Base-by-base conservation (phyloP, 1,140 invertebrate genomes). In the Orchesella cincta region DNA sequence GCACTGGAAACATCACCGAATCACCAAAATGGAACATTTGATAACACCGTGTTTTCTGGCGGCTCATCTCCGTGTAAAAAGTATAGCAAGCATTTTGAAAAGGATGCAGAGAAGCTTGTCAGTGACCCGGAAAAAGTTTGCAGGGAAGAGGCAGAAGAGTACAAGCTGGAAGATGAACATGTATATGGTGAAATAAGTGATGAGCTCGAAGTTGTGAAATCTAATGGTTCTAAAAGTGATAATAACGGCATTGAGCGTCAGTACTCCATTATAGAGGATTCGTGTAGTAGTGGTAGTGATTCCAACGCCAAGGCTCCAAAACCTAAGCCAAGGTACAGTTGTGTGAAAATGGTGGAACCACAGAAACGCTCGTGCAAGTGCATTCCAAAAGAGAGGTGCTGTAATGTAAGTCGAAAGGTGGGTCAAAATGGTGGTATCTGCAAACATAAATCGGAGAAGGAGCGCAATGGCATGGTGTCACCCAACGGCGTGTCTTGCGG, bases 141-240 rank as follows among this genome's bases (percentile, higher is more conserved):
- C 28, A 51, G 18, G 23, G 35, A 33, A 36, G 74, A 79, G n/a
- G 64, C 72, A 74, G 80, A 81, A 51, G 73, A 78, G 34, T 76
- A 80, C 72, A 77, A 81, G 36, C 36, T 72, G 23, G 73, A 78
- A 29, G 64, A 73, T 31, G 80, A 79, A 67, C 80, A 78, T 76
- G 76, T 79, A 2, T 81, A 79, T 73, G 78, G 78, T 36, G 78
- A 79, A 73, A 79, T 81, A 20, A 73, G 54, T 73, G 80, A 81
- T 26, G 78, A 81, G 28, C 39, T 34, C 28, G 71, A 51, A 34
- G 2, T 20, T 34, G 18, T 26, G 18, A 31, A 5, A 12, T 16
- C 26, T 16, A 67, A 67, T 12, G 23, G 26, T 5, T 31, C 29
- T 67, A 33, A 16, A 5, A 62, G 31, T 67, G 31, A 23, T 12